Base-by-base conservation (phyloP, 30 jellyfish, hydroid and myxozoan genomes). In the Sanderia malayensis region DNA sequence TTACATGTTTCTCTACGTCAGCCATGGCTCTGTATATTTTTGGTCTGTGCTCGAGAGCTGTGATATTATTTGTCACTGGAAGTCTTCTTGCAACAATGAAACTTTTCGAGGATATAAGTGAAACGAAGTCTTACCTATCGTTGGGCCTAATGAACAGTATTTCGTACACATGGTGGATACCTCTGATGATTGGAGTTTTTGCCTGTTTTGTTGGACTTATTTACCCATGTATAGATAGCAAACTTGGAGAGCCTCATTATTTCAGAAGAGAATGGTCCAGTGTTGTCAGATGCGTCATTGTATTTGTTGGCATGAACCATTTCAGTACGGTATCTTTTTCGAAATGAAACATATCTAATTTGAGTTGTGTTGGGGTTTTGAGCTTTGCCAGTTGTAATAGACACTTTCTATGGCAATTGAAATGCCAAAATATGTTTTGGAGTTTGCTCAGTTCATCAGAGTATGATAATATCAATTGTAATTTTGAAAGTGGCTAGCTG, bases 321-420 rank as follows among this genome's bases (percentile, higher is more conserved):
- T 84, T 71, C 73, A 74, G 89, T 44, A 44, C 87, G 2, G 95
- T 84, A 84, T 84, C 95, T 90, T 84, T 75, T 37, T 45, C 61
- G 1, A 17, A 17, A 13, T 49, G 17, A 7, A 57, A 13, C n/a
- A n/a, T n/a, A n/a, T n/a, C n/a, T n/a, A n/a, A n/a, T n/a, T n/a
- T n/a, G n/a, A n/a, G n/a, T n/a, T n/a, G n/a, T n/a, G n/a, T n/a
- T n/a, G n/a, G n/a, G n/a, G n/a, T n/a, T n/a, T n/a, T n/a, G n/a
- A n/a, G n/a, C n/a, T n/a, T n/a, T n/a, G n/a, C n/a, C n/a, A n/a
- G n/a, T n/a, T n/a, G n/a, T n/a, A n/a, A n/a, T n/a, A n/a, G n/a
- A n/a, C n/a, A n/a, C n/a, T n/a, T n/a, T n/a, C n/a, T n/a, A n/a
- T n/a, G n/a, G n/a, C n/a, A n/a, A n/a, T n/a, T n/a, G n/a, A n/a